Evolutionary conservation across 2,888 invertebrate species (phyloP).

Genomic region (Onchidella celtica): DNA sequence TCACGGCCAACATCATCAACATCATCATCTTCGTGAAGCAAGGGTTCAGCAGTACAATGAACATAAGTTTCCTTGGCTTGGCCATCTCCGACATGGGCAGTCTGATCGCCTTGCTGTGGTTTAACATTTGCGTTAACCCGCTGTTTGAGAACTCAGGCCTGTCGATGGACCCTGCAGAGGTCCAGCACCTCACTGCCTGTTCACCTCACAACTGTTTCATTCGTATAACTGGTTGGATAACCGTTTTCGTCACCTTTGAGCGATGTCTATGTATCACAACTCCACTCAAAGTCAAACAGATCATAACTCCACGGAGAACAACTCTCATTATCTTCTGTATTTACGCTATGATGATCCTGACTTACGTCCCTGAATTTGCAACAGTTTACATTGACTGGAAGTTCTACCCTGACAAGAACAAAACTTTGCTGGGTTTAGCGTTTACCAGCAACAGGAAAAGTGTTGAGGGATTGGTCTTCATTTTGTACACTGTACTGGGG

Average conservation of each 20-base stretch:
- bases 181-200: conserved; percentile 17
- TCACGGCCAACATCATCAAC: conserved; percentile 6
- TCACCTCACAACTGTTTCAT: conserved; percentile 29
- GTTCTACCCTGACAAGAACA: conserved; percentile 22
- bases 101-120: conserved; percentile 17
- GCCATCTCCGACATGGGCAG: conserved; percentile 30
- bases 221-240: conserved; percentile 24
- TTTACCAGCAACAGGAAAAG: conserved; percentile 21
- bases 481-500: background rate
- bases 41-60: conserved; percentile 29
- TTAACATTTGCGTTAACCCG: conserved; percentile 31
- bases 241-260: conserved; percentile 18
- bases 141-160: conserved; percentile 6
- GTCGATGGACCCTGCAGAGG: conserved; percentile 15
- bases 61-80: conserved; percentile 24
- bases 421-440: conserved; percentile 15
- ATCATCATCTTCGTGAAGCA: conserved; percentile 8
- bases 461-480: conserved; percentile 1
- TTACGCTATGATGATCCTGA: background rate
- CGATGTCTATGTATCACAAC: conserved; percentile 24
- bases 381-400: conserved; percentile 22
- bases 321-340: background rate
- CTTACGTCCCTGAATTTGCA: conserved; percentile 18
- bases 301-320: conserved; percentile 14
- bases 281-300: conserved; percentile 27